Evolutionary conservation across 2,113 vertebrate genomes (phyloP).

Genomic region (Microcebus jonahi): DNA sequence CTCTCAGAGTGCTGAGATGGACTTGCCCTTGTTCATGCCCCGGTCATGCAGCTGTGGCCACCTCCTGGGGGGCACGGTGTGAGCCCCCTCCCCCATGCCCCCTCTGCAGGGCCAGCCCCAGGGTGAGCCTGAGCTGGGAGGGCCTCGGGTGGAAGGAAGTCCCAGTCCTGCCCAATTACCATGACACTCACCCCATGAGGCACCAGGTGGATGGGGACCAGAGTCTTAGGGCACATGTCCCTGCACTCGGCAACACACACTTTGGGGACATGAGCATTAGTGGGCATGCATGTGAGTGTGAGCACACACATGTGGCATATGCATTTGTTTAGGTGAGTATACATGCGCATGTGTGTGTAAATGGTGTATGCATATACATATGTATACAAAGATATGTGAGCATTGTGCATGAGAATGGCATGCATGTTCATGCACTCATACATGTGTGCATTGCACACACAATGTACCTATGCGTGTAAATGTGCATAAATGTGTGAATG

Average conservation of each 20-base stretch:
- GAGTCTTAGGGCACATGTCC: not conserved
- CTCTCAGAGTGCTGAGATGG: fast-evolving
- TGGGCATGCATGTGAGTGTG: not conserved
- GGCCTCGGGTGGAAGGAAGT: not conserved
- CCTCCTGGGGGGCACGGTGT: no score
- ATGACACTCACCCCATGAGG: not conserved
- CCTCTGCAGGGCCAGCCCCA: not conserved
- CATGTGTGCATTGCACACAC: not conserved
- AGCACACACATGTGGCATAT: not conserved
- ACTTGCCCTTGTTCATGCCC: not conserved
- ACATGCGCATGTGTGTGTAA: not conserved
- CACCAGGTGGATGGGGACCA: not conserved
- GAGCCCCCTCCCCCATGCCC: fast-evolving
- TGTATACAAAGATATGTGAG: not conserved
- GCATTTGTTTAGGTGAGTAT: not conserved
- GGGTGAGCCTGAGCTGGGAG: not conserved
- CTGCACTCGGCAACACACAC: not conserved
- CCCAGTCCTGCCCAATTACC: fast-evolving
- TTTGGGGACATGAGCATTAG: not conserved
- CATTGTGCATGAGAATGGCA: not conserved
- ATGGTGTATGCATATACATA: no score
- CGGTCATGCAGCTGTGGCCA: fast-evolving
- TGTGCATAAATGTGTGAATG: no score
- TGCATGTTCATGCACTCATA: not conserved
- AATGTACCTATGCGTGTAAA: not conserved